Percentiles rank a stretch among this genome's conserved stretches.
These are phyloP conservation scores for Synanthedon tipuliformis DNA, from an alignment of 2,888 invertebrate genomes.

Conservation along the genomic window DNA sequence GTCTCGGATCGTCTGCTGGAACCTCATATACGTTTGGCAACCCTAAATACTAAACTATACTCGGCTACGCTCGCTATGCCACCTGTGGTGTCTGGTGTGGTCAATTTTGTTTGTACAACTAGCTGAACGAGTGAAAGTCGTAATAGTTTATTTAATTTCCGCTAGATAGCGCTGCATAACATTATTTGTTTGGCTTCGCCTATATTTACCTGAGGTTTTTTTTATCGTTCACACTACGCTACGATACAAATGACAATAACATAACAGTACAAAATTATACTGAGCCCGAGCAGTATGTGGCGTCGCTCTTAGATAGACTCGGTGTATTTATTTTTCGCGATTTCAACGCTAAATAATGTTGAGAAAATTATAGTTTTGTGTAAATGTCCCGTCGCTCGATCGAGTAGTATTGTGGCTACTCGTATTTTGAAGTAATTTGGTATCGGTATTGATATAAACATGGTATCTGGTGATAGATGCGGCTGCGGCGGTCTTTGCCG, in stretches of 20 bases:
- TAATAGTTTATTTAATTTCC: neutral
- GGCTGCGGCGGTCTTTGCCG: slow-evolving; percentile 48
- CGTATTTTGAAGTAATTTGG: slow-evolving; percentile 1
- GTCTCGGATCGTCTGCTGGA: no score
- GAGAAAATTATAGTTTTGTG: slow-evolving; percentile 35
- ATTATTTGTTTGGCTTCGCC: neutral
- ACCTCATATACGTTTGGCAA: no score
- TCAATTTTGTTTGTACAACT: no score
- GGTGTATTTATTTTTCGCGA: neutral
- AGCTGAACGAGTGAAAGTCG: no score
- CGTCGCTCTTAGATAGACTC: neutral
- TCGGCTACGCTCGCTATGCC: no score
- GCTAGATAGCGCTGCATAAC: neutral
- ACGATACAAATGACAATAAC: no score
- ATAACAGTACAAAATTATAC: neutral
- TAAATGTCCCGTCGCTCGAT: slow-evolving; percentile 24
- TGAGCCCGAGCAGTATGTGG: neutral
- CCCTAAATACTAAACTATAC: no score
- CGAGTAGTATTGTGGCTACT: slow-evolving; percentile 13
- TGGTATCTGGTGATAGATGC: slow-evolving; percentile 44
- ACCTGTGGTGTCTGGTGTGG: no score
- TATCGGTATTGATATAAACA: slow-evolving; percentile 3
- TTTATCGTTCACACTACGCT: neutral
- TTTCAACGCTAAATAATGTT: neutral
- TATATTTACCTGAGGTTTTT: neutral